Percentiles rank a stretch among this genome's conserved stretches.
Conservation (phyloP, 2,113 vertebrate species). For the Hemicordylus capensis region DNA sequence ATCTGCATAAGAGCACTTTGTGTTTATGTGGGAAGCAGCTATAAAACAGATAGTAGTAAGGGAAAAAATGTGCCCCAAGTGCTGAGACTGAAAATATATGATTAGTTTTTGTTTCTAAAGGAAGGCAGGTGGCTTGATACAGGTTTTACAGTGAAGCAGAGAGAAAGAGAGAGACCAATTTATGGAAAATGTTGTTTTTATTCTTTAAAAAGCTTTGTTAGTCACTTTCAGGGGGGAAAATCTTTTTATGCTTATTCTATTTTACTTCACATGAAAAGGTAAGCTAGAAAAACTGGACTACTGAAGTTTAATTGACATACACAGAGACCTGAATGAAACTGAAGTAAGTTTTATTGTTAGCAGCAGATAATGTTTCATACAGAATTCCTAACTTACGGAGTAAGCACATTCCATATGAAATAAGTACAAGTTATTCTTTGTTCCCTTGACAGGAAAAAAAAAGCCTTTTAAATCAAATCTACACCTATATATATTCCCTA, state of each 20-base stretch:
- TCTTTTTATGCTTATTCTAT: neutral
- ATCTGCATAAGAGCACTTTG: too few relatives aligned
- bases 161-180: neutral
- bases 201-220: neutral
- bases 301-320: neutral
- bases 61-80: neutral
- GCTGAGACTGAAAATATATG: fast-evolving
- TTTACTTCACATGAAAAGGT: neutral
- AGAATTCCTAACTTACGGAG: too few relatives aligned
- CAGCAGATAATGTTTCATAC: too few relatives aligned
- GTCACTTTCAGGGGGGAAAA: neutral
- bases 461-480: too few relatives aligned
- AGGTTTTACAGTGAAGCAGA: neutral
- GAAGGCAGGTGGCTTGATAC: neutral
- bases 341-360: neutral
- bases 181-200: neutral
- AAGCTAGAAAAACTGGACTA: neutral
- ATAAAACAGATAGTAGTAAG: neutral
- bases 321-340: too few relatives aligned
- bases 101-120: neutral
- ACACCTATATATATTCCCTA: too few relatives aligned
- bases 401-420: too few relatives aligned
- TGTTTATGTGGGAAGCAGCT: too few relatives aligned
- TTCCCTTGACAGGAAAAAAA: too few relatives aligned
- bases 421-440: too few relatives aligned